A percentile compares a stretch with the other conserved stretches of the same genome.
Conservation (phyloP, 2,888 invertebrate genomes). For the Omphaloscelis lunosa region DNA sequence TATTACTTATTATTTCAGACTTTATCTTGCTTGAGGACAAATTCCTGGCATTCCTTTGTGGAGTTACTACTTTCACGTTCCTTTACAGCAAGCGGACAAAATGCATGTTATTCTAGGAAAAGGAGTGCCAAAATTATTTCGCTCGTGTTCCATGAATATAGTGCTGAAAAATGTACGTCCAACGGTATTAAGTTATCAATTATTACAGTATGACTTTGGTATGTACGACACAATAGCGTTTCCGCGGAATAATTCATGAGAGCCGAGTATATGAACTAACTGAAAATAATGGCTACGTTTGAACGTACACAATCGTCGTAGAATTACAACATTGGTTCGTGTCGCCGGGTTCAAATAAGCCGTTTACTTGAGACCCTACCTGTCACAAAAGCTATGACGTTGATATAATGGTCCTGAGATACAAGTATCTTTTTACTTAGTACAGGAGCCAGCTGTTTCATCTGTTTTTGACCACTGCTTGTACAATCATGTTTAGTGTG, state of each 20-base stretch:
- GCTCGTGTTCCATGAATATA: constrained; percentile 23
- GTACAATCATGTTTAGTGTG: no score
- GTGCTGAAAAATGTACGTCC: constrained; percentile 52
- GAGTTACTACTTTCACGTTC: constrained; percentile 13
- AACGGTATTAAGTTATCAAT: constrained; percentile 67
- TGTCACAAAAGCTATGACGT: constrained; percentile 36
- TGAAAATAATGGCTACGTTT: constrained; percentile 71
- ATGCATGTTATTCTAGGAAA: constrained; percentile 17
- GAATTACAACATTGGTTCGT: constrained; percentile 65
- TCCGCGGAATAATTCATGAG: constrained; percentile 71
- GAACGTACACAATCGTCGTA: constrained; percentile 65
- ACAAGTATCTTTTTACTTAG: no score
- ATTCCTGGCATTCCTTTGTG: constrained; percentile 18
- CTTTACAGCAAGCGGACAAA: constrained; percentile 15
- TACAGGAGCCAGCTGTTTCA: no score
- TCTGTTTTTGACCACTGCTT: no score
- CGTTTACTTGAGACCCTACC: constrained; percentile 44
- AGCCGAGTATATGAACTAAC: constrained; percentile 69
- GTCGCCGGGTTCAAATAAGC: constrained; percentile 44
- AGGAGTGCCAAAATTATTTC: constrained; percentile 30
- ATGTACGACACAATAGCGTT: constrained; percentile 70
- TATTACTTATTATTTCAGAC: constrained; percentile 40
- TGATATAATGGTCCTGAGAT: constrained; percentile 11
- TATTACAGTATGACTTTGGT: constrained; percentile 66
- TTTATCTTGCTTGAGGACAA: constrained; percentile 26